Evolutionary conservation across 1,140 invertebrate genomes (phyloP), one percentile per base, ranked within the genome.

Genomic region (Cherax quadricarinatus): DNA sequence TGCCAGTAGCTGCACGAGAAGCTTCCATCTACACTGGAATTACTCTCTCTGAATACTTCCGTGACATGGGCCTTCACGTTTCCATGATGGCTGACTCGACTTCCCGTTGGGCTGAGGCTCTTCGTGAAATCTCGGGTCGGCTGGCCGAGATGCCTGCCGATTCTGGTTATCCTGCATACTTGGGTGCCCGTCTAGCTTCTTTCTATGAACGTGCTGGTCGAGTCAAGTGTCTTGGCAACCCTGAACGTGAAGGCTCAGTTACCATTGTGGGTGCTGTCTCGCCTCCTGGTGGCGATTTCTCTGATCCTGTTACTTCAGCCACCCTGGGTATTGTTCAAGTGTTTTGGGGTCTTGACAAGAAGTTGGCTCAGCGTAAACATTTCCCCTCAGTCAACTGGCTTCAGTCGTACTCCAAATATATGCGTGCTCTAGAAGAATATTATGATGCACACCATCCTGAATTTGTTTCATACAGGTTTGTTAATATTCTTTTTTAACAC

Each of bases 51-150:
- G 99, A 99, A 95, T 99, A 99, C 95, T 99, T 99, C 96, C 95
- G 94, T 94, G 99, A 99, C 95, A 99, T 99, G 99, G 99, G 99
- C 95, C 99, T 99, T 96, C 99, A 99, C 95, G 99, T 99, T 51
- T 99, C 99, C 88, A 99, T 99, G 99, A 99, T 99, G 99, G 99
- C 99, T 94, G 99, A 99, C 96, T 99, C 99, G n/a, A 99, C 99
- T 18, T 99, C 99, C 41, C 98, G 99, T 96, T 99, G 99, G 99
- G 99, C 99, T 86, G 99, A 99, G 96, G 99, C 99, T 94, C 96
- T 99, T 95, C 97, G 99, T 97, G 99, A 99, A 97, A 99, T 99
- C 96, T 99, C 99, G 4, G 99, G 99, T 96, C 98, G 99, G 96
- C 96, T 99, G 94, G 99, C 99, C 95, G 99, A 99, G 96, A 99